A percentile compares a stretch with the other conserved stretches of the same genome.
These are phyloP conservation scores for Harpagus bidentatus DNA, from an alignment of 2,113 vertebrate species.

Conservation along the genomic window DNA sequence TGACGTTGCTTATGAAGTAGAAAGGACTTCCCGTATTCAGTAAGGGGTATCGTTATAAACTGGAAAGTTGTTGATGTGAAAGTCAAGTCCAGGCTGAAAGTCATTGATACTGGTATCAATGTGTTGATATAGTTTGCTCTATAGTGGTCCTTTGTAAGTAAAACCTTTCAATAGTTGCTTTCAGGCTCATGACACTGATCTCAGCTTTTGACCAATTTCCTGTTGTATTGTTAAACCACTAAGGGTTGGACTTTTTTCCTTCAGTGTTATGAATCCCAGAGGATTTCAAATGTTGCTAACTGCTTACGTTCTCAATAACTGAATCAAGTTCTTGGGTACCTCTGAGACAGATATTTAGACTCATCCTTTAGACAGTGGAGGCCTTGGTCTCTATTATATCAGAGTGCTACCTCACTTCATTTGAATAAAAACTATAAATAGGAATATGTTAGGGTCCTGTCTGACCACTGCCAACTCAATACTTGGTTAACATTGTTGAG, in stretches of 20 bases:
- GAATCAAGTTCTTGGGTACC: not conserved
- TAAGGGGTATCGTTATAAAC: not conserved
- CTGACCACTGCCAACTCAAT: not conserved
- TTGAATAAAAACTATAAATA: not conserved
- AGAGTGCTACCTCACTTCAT: not conserved
- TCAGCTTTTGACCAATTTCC: not conserved
- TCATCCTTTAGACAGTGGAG: not conserved
- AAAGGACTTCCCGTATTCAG: not conserved
- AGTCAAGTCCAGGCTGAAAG: not conserved
- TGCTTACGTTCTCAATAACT: not conserved
- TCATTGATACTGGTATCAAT: not conserved
- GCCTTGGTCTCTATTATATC: not conserved
- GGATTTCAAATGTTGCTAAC: not conserved
- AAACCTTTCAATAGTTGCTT: not conserved
- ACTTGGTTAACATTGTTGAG: not conserved
- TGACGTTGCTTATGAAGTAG: not conserved
- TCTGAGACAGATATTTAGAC: not conserved
- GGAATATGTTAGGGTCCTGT: not conserved
- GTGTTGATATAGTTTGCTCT: not conserved
- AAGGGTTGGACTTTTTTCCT: not conserved
- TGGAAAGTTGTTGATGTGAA: not conserved
- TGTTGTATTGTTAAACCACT: not conserved
- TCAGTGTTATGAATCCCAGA: not conserved
- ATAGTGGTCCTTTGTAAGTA: not conserved
- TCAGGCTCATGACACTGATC: not conserved